Conservation (phyloP, 2,797 vertebrate genomes). For the Falco peregrinus region DNA sequence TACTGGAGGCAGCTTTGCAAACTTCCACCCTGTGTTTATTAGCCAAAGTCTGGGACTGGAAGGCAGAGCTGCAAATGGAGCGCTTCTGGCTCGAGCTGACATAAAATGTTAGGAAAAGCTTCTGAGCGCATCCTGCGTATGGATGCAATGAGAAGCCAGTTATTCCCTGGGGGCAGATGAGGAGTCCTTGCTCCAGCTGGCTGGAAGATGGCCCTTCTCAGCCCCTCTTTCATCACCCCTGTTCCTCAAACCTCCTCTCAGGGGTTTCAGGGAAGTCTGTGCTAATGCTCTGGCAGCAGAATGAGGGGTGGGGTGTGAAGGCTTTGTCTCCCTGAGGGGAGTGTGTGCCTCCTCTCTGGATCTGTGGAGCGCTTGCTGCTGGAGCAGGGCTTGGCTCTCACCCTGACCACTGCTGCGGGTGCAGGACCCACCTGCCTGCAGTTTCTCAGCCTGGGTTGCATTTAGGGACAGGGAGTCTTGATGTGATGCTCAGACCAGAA, state of each 20-base stretch:
- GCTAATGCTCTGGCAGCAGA: neutral
- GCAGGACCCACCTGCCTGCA: neutral
- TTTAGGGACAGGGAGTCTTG: neutral
- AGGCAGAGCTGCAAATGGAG: neutral
- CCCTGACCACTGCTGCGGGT: rapidly evolving
- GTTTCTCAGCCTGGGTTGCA: rapidly evolving
- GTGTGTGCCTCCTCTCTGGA: neutral
- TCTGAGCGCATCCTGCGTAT: neutral
- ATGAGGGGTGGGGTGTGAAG: neutral
- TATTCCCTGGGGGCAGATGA: neutral
- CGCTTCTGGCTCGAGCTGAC: neutral
- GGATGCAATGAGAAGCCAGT: neutral
- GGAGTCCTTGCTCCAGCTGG: conserved; percentile 1
- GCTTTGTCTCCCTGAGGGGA: neutral
- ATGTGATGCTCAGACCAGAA: neutral
- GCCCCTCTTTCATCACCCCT: neutral
- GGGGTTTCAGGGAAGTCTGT: neutral
- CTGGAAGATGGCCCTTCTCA: neutral
- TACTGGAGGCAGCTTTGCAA: neutral
- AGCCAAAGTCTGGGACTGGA: neutral
- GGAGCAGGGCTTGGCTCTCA: rapidly evolving
- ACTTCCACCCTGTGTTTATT: neutral
- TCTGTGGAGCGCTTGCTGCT: neutral
- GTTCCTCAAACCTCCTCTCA: neutral
- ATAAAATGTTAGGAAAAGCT: neutral